These are phyloP conservation scores for Drosophila neotestacea DNA, from an alignment of 2,888 invertebrate species.

Conservation along the genomic window DNA sequence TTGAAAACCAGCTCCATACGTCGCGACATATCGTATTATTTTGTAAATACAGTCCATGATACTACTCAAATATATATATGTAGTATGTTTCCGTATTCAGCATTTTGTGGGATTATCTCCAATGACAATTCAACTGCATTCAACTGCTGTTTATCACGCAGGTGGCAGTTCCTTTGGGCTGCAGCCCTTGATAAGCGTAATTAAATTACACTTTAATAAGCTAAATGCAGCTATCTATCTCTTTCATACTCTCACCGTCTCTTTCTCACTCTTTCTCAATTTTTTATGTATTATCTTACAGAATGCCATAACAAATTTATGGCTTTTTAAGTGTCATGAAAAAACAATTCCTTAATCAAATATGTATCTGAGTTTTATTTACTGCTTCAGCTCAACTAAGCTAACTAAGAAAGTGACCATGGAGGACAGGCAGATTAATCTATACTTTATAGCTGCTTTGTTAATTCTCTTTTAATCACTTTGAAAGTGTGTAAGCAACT, in stretches of 20 bases:
- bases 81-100: background rate
- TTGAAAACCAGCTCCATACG: constrained; percentile 8
- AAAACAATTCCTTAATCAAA: background rate
- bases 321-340: background rate
- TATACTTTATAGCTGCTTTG: background rate
- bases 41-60: constrained; percentile 30
- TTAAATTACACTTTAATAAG: constrained; percentile 66
- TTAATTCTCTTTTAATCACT: background rate
- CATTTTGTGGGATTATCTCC: constrained; percentile 19
- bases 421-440: background rate
- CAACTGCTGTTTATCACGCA: constrained; percentile 45
- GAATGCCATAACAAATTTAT: background rate
- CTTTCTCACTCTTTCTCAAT: background rate
- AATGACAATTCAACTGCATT: constrained; percentile 19
- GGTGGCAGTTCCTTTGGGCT: constrained; percentile 14
- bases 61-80: background rate
- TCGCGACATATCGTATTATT: constrained; percentile 35
- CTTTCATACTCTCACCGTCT: background rate
- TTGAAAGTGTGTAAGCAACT: background rate
- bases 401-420: background rate
- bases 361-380: constrained; percentile 1
- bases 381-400: background rate
- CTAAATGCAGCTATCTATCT: constrained; percentile 39
- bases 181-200: constrained; percentile 43
- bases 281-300: background rate